Conservation (phyloP, 30 jellyfish, hydroid and myxozoan genomes). For the Clytia hemisphaerica region DNA sequence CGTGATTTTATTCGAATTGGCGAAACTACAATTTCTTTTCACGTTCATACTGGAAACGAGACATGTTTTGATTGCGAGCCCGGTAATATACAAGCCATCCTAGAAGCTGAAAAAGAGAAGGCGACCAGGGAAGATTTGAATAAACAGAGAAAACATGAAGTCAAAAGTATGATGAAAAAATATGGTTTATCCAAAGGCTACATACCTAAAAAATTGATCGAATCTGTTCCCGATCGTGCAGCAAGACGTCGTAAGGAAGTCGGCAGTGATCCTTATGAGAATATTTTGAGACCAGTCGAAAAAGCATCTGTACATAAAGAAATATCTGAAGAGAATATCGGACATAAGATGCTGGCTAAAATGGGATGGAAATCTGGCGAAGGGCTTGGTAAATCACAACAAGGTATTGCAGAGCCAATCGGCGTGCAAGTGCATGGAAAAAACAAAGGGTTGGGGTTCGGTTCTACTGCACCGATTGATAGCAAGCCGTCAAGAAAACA, state of each 20-base stretch:
- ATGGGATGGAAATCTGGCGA: slow-evolving; percentile 97
- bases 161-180: slow-evolving; percentile 58
- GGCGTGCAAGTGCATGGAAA: slow-evolving; percentile 47
- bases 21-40: slow-evolving; percentile 48
- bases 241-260: slow-evolving; percentile 55
- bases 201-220: slow-evolving; percentile 47
- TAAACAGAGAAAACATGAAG: slow-evolving; percentile 32
- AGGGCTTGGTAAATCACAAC: slow-evolving; percentile 66
- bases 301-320: slow-evolving; percentile 48
- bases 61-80: slow-evolving; percentile 93
- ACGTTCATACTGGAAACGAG: slow-evolving; percentile 69
- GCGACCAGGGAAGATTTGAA: slow-evolving; percentile 39
- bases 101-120: slow-evolving; percentile 31
- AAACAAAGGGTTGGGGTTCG: slow-evolving; percentile 66
- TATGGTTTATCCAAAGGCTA: slow-evolving; percentile 54
- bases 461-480: slow-evolving; percentile 28
- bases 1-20: slow-evolving; percentile 59
- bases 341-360: slow-evolving; percentile 82
- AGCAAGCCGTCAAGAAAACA: no score
- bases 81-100: slow-evolving; percentile 78
- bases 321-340: slow-evolving; percentile 62
- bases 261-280: slow-evolving; percentile 52
- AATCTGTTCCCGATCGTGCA: slow-evolving; percentile 69
- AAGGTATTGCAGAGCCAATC: slow-evolving; percentile 75
- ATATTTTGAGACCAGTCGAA: slow-evolving; percentile 7